Evolutionary conservation across 2,797 vertebrate genomes (phyloP).

Genomic region (Alca torda): DNA sequence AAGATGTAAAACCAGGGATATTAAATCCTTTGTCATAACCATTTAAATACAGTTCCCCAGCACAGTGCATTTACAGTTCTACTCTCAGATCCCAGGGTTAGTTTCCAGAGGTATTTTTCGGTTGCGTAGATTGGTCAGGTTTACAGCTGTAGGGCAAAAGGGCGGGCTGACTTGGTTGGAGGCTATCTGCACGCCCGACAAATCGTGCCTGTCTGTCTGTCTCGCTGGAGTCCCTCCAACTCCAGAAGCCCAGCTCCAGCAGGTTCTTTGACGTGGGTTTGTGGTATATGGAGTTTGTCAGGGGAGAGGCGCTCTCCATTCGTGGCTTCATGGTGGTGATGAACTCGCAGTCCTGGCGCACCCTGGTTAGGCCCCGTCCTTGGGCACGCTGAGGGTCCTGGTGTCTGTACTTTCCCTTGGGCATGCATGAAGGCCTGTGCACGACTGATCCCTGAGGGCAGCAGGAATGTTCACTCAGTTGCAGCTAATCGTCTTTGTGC

Average conservation of each 20-base stretch:
- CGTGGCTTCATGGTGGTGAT: neutral
- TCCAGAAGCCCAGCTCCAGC: neutral
- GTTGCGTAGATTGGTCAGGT: rapidly evolving
- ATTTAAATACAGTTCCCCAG: slow-evolving; percentile 17
- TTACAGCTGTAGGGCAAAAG: neutral
- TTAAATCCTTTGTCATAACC: slow-evolving; percentile 50
- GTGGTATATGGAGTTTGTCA: neutral
- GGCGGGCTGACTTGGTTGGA: neutral
- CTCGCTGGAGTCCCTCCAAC: neutral
- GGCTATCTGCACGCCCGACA: neutral
- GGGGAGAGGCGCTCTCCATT: neutral
- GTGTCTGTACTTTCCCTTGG: neutral
- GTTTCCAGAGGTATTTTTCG: neutral
- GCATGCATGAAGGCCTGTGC: neutral
- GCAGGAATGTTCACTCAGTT: neutral
- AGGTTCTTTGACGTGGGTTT: neutral
- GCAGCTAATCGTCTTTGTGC: neutral
- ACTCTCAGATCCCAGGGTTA: neutral
- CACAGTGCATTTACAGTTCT: neutral
- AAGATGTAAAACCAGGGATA: slow-evolving; percentile 39
- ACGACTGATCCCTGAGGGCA: neutral
- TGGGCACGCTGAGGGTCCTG: rapidly evolving
- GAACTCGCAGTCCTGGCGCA: neutral
- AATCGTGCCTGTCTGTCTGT: neutral
- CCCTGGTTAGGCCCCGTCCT: neutral